These are phyloP conservation scores for Mastigias papua DNA, from an alignment of 30 jellyfish, hydroid and myxozoan genomes.

Conservation along the genomic window DNA sequence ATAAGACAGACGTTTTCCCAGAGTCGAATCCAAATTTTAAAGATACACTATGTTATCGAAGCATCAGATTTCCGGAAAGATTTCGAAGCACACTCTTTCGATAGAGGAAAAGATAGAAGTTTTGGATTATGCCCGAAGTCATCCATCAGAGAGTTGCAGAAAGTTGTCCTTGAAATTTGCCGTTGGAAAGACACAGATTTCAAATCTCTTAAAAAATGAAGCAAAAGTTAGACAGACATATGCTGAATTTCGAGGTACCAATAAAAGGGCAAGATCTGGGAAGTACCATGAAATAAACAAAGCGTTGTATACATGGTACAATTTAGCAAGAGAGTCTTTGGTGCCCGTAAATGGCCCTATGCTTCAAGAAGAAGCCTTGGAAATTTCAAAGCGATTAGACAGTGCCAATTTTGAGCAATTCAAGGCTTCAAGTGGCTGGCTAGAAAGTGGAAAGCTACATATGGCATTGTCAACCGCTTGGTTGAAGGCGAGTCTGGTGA, in stretches of 20 bases:
- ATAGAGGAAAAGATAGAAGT: background rate
- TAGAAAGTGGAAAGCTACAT: background rate
- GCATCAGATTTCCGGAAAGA: background rate
- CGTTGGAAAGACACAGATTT: constrained; percentile 17
- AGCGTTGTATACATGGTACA: constrained; percentile 15
- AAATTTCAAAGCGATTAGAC: background rate
- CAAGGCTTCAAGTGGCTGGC: background rate
- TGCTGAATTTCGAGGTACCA: constrained; percentile 20
- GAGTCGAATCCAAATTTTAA: background rate
- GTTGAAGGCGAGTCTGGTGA: constrained; percentile 25
- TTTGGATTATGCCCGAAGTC: background rate
- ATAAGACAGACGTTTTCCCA: background rate
- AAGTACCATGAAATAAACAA: constrained; percentile 15
- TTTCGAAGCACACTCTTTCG: background rate
- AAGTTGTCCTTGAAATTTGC: constrained; percentile 1
- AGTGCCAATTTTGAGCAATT: background rate
- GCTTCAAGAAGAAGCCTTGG: constrained; percentile 28
- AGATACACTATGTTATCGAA: background rate
- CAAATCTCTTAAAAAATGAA: constrained; percentile 12
- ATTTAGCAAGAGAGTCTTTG: constrained; percentile 27
- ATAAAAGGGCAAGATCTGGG: constrained; percentile 22
- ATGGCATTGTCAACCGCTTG: constrained; percentile 12
- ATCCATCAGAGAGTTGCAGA: background rate
- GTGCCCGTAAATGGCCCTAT: constrained; percentile 14
- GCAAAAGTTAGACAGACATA: background rate